phyloP scores from a whole-genome alignment of 2,113 vertebrate species.

The Sitta europaea region DNA sequence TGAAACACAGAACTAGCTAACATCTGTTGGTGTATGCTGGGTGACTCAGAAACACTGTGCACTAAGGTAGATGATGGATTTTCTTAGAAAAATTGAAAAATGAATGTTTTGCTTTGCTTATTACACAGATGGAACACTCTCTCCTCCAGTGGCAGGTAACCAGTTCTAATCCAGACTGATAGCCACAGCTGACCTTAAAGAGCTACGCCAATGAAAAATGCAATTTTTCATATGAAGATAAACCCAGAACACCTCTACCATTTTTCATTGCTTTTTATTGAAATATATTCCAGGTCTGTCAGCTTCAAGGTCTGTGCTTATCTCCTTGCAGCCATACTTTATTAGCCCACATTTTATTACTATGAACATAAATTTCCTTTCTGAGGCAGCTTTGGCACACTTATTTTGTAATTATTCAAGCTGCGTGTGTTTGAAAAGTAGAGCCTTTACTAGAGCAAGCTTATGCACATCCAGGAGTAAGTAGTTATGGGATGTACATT shows the following conservation, averaged over 20 bases:
- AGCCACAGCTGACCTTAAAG: neutral
- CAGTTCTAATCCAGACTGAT: neutral
- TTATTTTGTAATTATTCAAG: neutral
- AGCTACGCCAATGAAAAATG: neutral
- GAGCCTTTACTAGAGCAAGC: neutral
- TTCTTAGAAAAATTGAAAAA: neutral
- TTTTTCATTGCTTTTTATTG: neutral
- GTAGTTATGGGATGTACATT: neutral
- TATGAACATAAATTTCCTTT: conserved; percentile 26
- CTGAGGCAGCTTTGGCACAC: conserved; percentile 68
- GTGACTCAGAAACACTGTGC: neutral
- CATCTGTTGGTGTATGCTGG: neutral
- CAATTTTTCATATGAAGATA: neutral
- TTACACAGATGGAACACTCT: neutral
- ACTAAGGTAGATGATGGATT: neutral
- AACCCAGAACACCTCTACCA: neutral
- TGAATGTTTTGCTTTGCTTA: neutral
- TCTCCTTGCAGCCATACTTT: neutral
- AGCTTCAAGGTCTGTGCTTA: neutral
- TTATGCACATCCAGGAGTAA: neutral
- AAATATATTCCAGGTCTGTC: neutral
- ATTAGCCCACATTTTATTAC: neutral
- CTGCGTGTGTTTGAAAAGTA: neutral
- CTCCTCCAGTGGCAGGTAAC: neutral
- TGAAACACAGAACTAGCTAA: neutral